Conservation (phyloP, 2,113 vertebrate genomes). For the Toxotes jaculatrix region DNA sequence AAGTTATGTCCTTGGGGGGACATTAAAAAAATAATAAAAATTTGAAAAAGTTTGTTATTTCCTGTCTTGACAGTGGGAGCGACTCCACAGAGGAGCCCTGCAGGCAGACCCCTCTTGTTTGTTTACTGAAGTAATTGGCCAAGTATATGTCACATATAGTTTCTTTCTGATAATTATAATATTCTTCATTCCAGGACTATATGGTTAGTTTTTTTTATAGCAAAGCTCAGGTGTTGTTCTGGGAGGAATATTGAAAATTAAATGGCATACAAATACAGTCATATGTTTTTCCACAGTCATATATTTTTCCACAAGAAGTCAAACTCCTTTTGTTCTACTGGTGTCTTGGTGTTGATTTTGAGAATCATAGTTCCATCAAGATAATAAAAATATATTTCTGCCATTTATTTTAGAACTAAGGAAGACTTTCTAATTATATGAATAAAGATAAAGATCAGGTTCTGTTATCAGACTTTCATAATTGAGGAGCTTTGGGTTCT, state of each 20-base stretch:
- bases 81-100: background rate
- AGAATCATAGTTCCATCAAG: background rate
- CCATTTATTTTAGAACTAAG: background rate
- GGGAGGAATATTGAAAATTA: background rate
- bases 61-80: too few relatives aligned
- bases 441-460: background rate
- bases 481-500: background rate
- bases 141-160: background rate
- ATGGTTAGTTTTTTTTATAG: background rate
- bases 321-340: background rate
- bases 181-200: background rate
- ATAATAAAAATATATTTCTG: background rate
- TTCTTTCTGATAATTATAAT: background rate
- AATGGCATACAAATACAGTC: background rate
- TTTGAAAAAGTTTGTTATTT: too few relatives aligned
- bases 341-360: background rate
- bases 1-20: too few relatives aligned
- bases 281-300: background rate
- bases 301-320: background rate
- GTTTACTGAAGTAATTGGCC: background rate
- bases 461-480: background rate
- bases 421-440: background rate
- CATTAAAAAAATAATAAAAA: too few relatives aligned
- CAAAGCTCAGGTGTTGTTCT: too few relatives aligned
- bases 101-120: background rate